Evolutionary conservation across 2,888 invertebrate genomes (phyloP), one percentile per base, ranked within the genome.

Genomic region (Amblyjoppa fuscipennis): DNA sequence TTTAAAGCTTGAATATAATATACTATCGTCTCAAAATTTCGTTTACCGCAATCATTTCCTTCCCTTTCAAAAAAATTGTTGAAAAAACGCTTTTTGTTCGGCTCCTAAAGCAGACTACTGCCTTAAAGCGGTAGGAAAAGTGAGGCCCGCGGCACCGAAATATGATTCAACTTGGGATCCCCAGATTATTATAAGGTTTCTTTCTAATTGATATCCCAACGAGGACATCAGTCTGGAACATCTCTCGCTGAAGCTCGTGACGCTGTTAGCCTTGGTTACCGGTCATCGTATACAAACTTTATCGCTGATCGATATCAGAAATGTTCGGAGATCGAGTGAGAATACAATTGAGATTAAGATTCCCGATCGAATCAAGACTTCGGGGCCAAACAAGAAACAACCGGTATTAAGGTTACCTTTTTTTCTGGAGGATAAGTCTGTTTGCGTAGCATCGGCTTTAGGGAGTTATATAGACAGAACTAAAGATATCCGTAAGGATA

Each of bases 151-250:
- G n/a, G 71, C n/a, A 9, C 84, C 87, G 4, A 87, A 81, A 71
- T 90, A 89, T 76, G 75, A 84, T 6, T 69, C 56, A 6, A 89
- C 86, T 45, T 89, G 90, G 89, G 88, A 90, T 51, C 88, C 88
- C 3, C 70, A 69, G 31, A 76, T 84, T 49, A 88, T 90, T 53
- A 70, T 88, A 49, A 76, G 86, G 2, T 87, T 71, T 78, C 53
- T 81, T 31, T 61, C 68, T 25, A 56, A 53, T 7, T 78, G 61
- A 76, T 73, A 56, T 11, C 73, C 81, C 11, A 74, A 69, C 11
- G 76, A 75, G 28, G 31, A 68, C 2, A 75, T 87, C 28, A 81
- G 45, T 70, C 51, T 89, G 25, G 79, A 87, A 64, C 49, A 73
- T 9, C 38, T 89, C 25, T 76, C 89, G 3, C 38, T 59, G 20